Conservation (phyloP, 2,888 invertebrate genomes). For the Caenorhabditis virilis region DNA sequence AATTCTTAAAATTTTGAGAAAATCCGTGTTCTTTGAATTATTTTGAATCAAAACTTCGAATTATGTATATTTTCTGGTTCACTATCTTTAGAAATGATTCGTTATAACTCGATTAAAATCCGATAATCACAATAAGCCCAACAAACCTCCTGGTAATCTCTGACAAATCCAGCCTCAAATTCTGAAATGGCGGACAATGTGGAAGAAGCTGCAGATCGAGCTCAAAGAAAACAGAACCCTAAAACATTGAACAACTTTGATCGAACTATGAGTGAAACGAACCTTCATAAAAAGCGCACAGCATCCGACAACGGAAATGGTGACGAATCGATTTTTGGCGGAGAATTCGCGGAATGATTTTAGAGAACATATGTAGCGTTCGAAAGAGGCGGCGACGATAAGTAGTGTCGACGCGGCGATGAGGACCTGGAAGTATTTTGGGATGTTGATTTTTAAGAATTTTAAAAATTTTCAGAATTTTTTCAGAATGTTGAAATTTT, state of each 20-base stretch:
- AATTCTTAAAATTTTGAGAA: no score
- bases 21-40: no score
- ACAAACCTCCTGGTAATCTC: constrained; percentile 38
- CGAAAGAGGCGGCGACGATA: constrained; percentile 60
- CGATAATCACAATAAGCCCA: no score
- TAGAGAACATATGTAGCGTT: constrained; percentile 51
- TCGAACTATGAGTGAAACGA: background rate
- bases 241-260: background rate
- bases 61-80: no score
- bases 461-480: background rate
- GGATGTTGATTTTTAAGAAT: background rate
- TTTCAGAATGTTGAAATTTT: constrained; percentile 1
- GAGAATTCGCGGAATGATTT: constrained; percentile 36
- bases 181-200: constrained; percentile 41
- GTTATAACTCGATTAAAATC: no score
- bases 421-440: constrained; percentile 34
- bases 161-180: constrained; percentile 27
- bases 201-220: constrained; percentile 34
- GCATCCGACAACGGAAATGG: constrained; percentile 23
- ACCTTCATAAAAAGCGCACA: constrained; percentile 44
- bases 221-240: constrained; percentile 48
- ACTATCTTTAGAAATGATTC: no score
- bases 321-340: constrained; percentile 16
- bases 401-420: constrained; percentile 53
- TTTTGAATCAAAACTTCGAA: no score